These are phyloP conservation scores for Coilia nasus DNA, from an alignment of 2,797 vertebrate genomes.

Conservation along the genomic window DNA sequence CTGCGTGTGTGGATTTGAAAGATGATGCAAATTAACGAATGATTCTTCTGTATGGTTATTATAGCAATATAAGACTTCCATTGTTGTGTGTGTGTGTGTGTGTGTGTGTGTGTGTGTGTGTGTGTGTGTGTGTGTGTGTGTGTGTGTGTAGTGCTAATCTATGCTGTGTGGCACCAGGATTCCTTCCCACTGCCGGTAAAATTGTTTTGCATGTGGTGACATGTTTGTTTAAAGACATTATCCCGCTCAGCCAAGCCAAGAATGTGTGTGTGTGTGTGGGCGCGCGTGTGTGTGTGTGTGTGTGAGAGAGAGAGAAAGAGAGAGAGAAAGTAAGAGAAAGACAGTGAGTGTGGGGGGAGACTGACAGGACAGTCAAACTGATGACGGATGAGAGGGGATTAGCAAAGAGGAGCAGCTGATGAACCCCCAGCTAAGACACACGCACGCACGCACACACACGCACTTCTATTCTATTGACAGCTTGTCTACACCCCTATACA, in stretches of 20 bases:
- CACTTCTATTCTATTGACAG: background rate
- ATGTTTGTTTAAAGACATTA: constrained; percentile 63
- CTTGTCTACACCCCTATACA: background rate
- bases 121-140: background rate
- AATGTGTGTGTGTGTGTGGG: constrained; percentile 30
- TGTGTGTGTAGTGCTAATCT: constrained; percentile 24
- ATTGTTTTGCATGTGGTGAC: constrained; percentile 52
- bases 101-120: background rate
- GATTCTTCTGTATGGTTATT: background rate
- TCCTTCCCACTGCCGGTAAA: constrained; percentile 32
- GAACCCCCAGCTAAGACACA: background rate
- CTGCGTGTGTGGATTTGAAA: background rate
- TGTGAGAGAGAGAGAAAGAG: background rate
- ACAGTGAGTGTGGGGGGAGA: background rate
- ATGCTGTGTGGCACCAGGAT: constrained; percentile 30
- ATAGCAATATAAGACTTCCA: too few species aligned
- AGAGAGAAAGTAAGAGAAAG: too few species aligned
- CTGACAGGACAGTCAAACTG: constrained; percentile 32
- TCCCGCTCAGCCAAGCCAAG: constrained; percentile 42
- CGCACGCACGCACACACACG: too few species aligned
- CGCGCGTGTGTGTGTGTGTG: background rate
- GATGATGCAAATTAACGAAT: background rate
- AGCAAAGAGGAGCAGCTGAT: constrained; percentile 10
- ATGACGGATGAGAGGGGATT: constrained; percentile 37
- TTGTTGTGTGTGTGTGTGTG: background rate